phyloP scores from a whole-genome alignment of 2,113 vertebrate species.

The Vireo altiloquus region DNA sequence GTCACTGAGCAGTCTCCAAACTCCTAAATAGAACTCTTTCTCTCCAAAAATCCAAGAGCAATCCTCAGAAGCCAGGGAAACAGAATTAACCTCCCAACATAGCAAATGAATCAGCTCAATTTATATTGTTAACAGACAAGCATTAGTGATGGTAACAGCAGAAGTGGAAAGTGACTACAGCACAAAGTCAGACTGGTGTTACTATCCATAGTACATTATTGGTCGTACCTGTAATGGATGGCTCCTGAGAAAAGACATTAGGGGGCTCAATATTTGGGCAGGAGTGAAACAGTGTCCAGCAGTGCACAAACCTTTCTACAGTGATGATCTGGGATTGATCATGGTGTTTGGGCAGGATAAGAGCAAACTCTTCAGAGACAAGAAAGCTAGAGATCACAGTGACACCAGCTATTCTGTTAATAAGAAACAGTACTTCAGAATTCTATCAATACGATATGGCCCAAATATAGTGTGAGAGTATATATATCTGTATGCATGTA shows the following conservation, averaged over 20 bases:
- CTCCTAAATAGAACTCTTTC: not conserved
- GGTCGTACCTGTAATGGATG: not conserved
- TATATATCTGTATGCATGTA: not conserved
- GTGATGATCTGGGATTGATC: not conserved
- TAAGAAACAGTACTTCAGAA: not conserved
- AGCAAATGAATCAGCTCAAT: not conserved
- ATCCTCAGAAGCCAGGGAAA: not conserved
- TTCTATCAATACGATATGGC: not conserved
- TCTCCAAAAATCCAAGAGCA: not conserved
- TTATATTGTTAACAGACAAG: not conserved
- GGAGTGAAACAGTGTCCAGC: not conserved
- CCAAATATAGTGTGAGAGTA: not conserved
- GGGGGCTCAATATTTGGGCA: not conserved
- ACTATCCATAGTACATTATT: not conserved
- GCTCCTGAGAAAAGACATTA: not conserved
- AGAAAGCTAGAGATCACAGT: fast-evolving
- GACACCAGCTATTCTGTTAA: not conserved
- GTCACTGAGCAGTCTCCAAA: not conserved
- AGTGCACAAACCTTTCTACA: not conserved
- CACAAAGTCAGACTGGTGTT: not conserved
- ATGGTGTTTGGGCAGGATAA: not conserved
- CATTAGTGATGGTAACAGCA: not conserved
- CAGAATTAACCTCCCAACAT: not conserved
- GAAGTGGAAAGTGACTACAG: not conserved
- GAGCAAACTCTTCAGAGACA: not conserved